Conservation (phyloP, 1,140 invertebrate species). For the Lepidotrigona ventralis region DNA sequence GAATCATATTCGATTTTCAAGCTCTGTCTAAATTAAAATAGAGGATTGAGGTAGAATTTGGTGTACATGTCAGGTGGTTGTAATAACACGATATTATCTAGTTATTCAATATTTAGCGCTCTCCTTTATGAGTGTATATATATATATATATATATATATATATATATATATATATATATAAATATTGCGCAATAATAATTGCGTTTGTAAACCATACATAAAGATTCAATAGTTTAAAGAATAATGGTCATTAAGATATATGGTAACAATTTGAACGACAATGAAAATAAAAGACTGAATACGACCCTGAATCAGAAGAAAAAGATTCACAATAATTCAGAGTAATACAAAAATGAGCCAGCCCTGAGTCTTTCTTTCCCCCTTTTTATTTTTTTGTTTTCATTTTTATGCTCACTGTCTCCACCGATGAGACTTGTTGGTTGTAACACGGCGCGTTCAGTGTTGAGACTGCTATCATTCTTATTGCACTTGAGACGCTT, state of each 20-base stretch:
- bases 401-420: constrained; percentile 58
- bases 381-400: constrained; percentile 22
- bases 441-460: constrained; percentile 55
- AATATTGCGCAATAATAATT: constrained; percentile 39
- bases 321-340: constrained; percentile 57
- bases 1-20: constrained; percentile 32
- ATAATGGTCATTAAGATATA: constrained; percentile 32
- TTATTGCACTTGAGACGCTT: constrained; percentile 70
- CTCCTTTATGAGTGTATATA: constrained; percentile 16
- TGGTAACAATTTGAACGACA: constrained; percentile 55
- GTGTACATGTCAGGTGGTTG: constrained; percentile 61
- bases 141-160: not conserved
- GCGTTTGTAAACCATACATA: constrained; percentile 38
- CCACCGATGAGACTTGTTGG: constrained; percentile 61
- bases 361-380: constrained; percentile 51
- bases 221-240: constrained; percentile 34
- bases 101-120: constrained; percentile 42
- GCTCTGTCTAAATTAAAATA: constrained; percentile 53
- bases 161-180: constrained; percentile 8
- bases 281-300: constrained; percentile 54
- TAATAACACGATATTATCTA: constrained; percentile 46
- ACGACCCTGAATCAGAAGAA: constrained; percentile 49
- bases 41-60: constrained; percentile 63
- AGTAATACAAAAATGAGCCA: constrained; percentile 47
- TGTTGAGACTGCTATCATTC: constrained; percentile 59